Percentiles rank a stretch among this genome's conserved stretches.
These are phyloP conservation scores for Tenualosa ilisha DNA, from an alignment of 2,797 vertebrate species.

Conservation along the genomic window DNA sequence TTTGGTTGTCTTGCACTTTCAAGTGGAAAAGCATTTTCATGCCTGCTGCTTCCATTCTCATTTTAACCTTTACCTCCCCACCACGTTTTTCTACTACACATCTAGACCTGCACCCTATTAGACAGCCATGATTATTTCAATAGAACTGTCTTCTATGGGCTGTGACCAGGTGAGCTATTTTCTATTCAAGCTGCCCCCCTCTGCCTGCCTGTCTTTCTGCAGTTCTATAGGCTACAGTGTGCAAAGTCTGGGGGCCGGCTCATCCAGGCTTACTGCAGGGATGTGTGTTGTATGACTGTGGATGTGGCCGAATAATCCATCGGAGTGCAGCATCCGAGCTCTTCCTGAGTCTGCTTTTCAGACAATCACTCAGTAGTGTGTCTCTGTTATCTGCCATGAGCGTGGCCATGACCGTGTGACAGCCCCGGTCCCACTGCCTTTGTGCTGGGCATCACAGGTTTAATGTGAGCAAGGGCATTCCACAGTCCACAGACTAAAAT, in stretches of 20 bases:
- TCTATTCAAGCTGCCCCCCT: not conserved
- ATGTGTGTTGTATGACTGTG: slow-evolving; percentile 1
- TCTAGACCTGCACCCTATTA: not conserved
- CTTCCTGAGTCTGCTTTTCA: not conserved
- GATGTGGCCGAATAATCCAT: not conserved
- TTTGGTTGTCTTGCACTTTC: not conserved
- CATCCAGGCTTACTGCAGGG: not conserved
- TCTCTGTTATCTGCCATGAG: not conserved
- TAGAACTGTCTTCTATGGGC: not conserved
- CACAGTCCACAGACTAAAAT: too few relatives aligned
- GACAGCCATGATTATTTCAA: not conserved
- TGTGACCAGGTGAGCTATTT: not conserved
- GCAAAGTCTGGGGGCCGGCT: not conserved
- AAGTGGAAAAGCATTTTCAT: not conserved
- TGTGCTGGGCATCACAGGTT: not conserved
- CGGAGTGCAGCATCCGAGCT: not conserved
- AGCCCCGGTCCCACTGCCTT: too few relatives aligned
- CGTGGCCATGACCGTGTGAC: not conserved
- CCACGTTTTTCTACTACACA: not conserved
- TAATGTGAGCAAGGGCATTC: not conserved
- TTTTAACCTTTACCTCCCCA: too few relatives aligned
- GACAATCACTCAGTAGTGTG: not conserved
- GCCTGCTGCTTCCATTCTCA: not conserved
- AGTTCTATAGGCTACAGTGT: not conserved
- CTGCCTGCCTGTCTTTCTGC: too few relatives aligned